Evolutionary conservation across 1,140 invertebrate genomes (phyloP).

Genomic region (Papilio machaon): DNA sequence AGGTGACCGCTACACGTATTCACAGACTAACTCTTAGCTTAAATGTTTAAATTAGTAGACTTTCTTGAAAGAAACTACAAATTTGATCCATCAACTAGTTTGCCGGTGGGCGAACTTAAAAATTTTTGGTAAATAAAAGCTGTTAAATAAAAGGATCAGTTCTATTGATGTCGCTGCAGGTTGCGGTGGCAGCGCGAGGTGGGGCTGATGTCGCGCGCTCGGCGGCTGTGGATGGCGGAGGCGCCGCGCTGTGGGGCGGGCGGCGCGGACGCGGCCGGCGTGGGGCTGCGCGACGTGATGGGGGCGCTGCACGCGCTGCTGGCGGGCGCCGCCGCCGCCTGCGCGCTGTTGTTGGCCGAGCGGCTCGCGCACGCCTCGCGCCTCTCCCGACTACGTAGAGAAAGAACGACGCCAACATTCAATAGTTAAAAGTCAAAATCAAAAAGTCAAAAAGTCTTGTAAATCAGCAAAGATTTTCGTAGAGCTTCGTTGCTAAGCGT

Average conservation of each 20-base stretch:
- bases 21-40: not conserved
- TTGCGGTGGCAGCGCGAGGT: conserved; percentile 71
- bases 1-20: conserved; percentile 59
- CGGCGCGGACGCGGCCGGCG: conserved; percentile 77
- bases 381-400: conserved; percentile 7
- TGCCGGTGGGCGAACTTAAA: too few species aligned
- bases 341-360: conserved; percentile 45
- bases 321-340: conserved; percentile 43
- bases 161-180: conserved; percentile 40
- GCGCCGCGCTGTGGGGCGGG: conserved; percentile 78
- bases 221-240: conserved; percentile 67
- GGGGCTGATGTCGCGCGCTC: conserved; percentile 58
- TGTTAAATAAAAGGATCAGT: too few species aligned
- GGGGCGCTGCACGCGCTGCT: conserved; percentile 70
- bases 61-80: too few species aligned
- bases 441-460: too few species aligned
- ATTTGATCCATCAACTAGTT: not conserved
- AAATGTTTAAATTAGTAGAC: too few species aligned
- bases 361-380: conserved; percentile 43
- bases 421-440: too few species aligned
- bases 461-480: too few species aligned
- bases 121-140: too few species aligned
- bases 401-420: too few species aligned
- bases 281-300: conserved; percentile 77
- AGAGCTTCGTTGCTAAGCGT: too few species aligned